Percentiles rank a stretch among this genome's conserved stretches.
These are phyloP conservation scores for Sarcophilus harrisii DNA, from an alignment of 2,797 vertebrate genomes.

Conservation along the genomic window DNA sequence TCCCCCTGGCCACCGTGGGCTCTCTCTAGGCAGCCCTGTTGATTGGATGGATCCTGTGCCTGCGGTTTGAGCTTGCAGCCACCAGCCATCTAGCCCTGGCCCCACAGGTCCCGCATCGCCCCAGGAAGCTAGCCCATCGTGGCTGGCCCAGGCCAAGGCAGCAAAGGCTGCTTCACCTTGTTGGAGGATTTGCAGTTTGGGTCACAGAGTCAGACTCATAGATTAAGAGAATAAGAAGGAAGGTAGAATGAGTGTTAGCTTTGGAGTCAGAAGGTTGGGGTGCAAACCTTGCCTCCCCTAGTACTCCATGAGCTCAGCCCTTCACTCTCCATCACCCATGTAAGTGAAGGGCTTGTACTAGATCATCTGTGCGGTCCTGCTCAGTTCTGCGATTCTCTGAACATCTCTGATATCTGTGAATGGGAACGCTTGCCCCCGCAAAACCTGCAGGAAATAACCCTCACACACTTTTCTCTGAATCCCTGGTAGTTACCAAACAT, in stretches of 20 bases:
- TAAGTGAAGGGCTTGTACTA: neutral
- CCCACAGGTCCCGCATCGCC: neutral
- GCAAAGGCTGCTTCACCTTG: neutral
- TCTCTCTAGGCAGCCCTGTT: neutral
- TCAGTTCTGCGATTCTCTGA: neutral
- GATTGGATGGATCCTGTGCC: neutral
- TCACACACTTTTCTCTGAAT: neutral
- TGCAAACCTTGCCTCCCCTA: neutral
- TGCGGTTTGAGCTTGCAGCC: neutral
- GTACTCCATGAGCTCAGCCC: neutral
- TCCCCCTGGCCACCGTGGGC: constrained; percentile 39
- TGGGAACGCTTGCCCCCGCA: neutral
- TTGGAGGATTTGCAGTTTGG: neutral
- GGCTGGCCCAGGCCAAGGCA: neutral
- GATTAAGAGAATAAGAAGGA: neutral
- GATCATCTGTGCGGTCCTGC: neutral
- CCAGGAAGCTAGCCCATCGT: neutral
- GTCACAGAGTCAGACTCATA: neutral
- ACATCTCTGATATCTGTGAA: neutral
- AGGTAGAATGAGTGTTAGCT: neutral
- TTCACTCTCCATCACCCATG: neutral
- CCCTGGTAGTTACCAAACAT: accelerated
- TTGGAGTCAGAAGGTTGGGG: neutral
- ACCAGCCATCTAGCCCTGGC: neutral
- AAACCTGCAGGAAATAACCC: neutral